Evolutionary conservation across 2,113 vertebrate species (phyloP).

Genomic region (Elaphurus davidianus): DNA sequence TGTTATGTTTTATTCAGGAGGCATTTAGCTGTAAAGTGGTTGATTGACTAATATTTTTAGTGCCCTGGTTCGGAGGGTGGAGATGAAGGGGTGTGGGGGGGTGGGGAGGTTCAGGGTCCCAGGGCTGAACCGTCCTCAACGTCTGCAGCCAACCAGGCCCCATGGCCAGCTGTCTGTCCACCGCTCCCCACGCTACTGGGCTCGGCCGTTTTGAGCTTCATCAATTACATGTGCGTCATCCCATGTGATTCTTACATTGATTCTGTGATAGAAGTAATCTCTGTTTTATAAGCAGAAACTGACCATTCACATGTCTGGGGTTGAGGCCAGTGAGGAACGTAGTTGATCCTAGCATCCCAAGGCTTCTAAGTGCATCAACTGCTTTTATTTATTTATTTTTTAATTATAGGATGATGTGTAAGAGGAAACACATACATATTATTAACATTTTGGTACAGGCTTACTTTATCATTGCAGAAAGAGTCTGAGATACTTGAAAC

Average conservation of each 20-base stretch:
- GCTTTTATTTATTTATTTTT: not conserved
- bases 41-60: not conserved
- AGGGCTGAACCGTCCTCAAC: fast-evolving
- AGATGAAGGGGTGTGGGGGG: not conserved
- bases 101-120: not conserved
- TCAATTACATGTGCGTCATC: fast-evolving
- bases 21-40: not conserved
- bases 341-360: not conserved
- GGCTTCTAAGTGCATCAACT: not conserved
- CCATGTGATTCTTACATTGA: not conserved
- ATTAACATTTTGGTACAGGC: not conserved
- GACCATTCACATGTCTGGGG: not conserved
- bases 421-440: not conserved
- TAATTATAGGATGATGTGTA: not conserved
- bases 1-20: conserved; percentile 56
- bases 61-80: not conserved
- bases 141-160: fast-evolving
- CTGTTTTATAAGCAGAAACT: not conserved
- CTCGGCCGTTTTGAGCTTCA: not conserved
- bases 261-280: not conserved
- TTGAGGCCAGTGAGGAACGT: not conserved
- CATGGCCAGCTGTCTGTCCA: fast-evolving
- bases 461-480: not conserved
- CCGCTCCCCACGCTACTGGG: fast-evolving
- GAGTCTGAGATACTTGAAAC: not conserved